Base-by-base conservation (phyloP, 92 coral and sea anemone genomes). In the Pocillopora meandrina region DNA sequence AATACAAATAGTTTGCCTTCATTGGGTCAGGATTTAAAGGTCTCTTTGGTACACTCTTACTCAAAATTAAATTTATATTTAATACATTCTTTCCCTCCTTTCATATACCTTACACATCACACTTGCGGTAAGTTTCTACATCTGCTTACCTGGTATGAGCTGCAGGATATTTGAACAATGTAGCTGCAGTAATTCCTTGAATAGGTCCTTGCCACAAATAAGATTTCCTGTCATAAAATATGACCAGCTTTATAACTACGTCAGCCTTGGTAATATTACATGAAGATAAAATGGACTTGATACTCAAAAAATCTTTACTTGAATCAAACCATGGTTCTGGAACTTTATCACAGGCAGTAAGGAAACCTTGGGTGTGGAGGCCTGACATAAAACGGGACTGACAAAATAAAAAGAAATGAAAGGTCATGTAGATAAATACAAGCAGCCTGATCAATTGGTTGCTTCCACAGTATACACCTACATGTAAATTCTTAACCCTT, bases 171-270 rank as follows among this genome's bases (percentile, higher is more conserved):
- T 88, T 73, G 2, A 72, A 35, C 55, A 67, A 42, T 9, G 58
- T 77, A 72, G 36, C 20, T 34, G 52, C 47, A 19, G 63, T 42
- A 49, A 81, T 47, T 35, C 74, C 78, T 20, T 72, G 84, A 0
- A 82, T 85, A 4, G 94, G 69, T 6, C 94, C 94, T 73, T 88
- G 94, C 94, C 94, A 91, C 31, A 88, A 72, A 63, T 84, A 91
- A 18, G 70, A 71, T 65, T 82, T 70, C 75, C 94, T 77, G 12
- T 85, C 78, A 74, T 91, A 76, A 79, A 91, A 91, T 68, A 91
- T 64, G n/a, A 89, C 81, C 71, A 91, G 78, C 70, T 91, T 88
- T 19, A 89, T 67, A 19, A 42, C 21, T 47, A 15, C 2, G 12
- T 21, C 78, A n/a, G 82, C 88, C 61, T 55, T 79, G 35, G 69